Base-by-base conservation (phyloP, 2,797 vertebrate species). In the Falco rusticolus region DNA sequence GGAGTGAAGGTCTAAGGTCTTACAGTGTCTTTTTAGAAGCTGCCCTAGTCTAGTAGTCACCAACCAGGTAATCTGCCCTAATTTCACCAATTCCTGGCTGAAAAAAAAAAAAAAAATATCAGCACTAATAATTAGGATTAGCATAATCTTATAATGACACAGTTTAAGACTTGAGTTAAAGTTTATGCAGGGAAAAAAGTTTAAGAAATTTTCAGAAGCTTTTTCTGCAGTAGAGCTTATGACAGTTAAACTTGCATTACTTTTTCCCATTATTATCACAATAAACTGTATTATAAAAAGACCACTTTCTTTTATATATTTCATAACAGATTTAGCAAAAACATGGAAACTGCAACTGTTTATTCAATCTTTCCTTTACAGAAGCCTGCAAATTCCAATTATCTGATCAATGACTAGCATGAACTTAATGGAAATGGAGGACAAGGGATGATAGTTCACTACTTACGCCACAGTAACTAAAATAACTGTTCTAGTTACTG, bases 401-500 rank as follows among this genome's bases (percentile, higher is more conserved):
- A 17, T 28, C 61, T 83, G 16, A 76, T n/a, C 41, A 83, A 66
- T 66, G 43, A 89, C 41, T 70, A 68, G 33, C 37, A 59, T 29
- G 33, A 84, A 61, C 24, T 72, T 59, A 57, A 21, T 84, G 57
- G 37, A 79, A 87, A 89, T n/a, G 20, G 51, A 87, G 78, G 54
- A 74, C 60, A 86, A 74, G 29, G 20, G 53, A 74, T 5, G 5
- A 86, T 37, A 90, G 21, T 28, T 88, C 70, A 69, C 85, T 88
- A 43, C n/a, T 83, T 48, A 79, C 0, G 1, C 84, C 86, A 91
- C 13, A 80, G 63, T 56, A 95, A 83, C 87, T 81, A 92, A 96
- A 97, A 91, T 95, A 96, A 89, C 87, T 91, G 84, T 66, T 95
- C 95, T 41, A 94, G 41, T 94, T 95, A 50, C 14, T 47, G 7